Base-by-base conservation (phyloP, 2,113 vertebrate species). In the Okapia johnstoni region DNA sequence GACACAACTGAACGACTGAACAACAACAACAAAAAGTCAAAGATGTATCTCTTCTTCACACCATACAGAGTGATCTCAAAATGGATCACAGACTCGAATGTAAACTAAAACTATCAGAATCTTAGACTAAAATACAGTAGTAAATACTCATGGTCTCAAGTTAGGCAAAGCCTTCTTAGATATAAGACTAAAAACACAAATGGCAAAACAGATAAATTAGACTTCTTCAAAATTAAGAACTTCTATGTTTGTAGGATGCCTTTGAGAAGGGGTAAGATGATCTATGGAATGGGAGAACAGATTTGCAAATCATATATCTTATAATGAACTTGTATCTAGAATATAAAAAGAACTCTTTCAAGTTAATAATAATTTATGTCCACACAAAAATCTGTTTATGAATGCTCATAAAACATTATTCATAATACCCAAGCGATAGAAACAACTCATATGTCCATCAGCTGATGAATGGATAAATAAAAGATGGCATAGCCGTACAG, bases 401-500 rank as follows among this genome's bases (percentile, higher is more conserved):
- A 33, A 36, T 21, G 19, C 1, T 55, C 40, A 14, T 4, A 50
- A 48, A 12, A 10, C 15, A n/a, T 50, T 52, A 54, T 30, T 73
- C n/a, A 14, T 43, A 25, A 43, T 30, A 66, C 2, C 48, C 58
- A n/a, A 36, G 5, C 36, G 9, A 33, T 30, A 28, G 23, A 58
- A n/a, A 48, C 60, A 52, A 30, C 77, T n/a, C 5, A n/a, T 14
- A 15, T 4, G 26, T 11, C 36, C 89, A 66, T 36, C 30, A 66
- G 1, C 40, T 14, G 33, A 7, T 66, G 57, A 81, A 81, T 21
- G 14, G 33, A 15, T 40, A 50, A 50, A 63, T 54, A 80, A 55
- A 55, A 46, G 3, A 11, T 15, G 73, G 28, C 2, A 0, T 63
- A 26, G 66, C 21, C 16, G 2, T 3, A 1, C 2, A 2, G 36